Evolutionary conservation across 2,888 invertebrate genomes (phyloP), one percentile per base, ranked within the genome.

Genomic region (Liopterus haemorrhoidalis): DNA sequence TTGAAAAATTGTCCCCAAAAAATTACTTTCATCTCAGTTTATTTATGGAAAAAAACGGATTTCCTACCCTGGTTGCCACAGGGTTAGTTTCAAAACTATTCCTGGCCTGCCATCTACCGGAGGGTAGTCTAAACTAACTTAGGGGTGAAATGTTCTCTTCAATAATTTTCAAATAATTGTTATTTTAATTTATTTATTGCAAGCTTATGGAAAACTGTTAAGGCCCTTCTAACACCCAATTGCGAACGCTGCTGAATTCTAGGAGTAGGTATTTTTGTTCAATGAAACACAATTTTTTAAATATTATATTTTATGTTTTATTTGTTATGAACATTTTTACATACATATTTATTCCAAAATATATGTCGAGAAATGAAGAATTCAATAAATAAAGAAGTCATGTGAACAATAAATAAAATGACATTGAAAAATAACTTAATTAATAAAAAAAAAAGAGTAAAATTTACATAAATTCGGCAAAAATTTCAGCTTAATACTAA

Each of bases 261-360:
- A 22, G 22, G 22, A 5, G 5, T 22, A n/a, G 5, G 8, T 22
- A 22, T 22, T 22, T 22, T 22, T 8, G 22, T 22, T 8, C 5
- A 22, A 22, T 22, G 22, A 22, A 22, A 22, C 22, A 22, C 22
- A 22, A 22, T 12, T 21, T 36, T 36, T 36, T 36, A 28, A 39
- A 38, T 45, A 25, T 33, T 45, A 45, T 45, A 45, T 27, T 45
- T 45, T 45, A 45, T 39, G 45, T 45, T 45, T 42, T 45, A 45
- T 45, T 43, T 43, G 43, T 43, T 64, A 65, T 66, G 63, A 65
- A 65, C 66, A 66, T 65, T 65, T 66, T 66, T 66, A 66, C 66
- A 66, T 65, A 63, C 63, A 64, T 58, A 57, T 60, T 58, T 59
- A 61, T 60, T 63, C 61, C 60, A 63, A 64, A 64, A 60, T 59